Conservation (phyloP, 2,797 vertebrate species). For the Poecilia wingei region DNA sequence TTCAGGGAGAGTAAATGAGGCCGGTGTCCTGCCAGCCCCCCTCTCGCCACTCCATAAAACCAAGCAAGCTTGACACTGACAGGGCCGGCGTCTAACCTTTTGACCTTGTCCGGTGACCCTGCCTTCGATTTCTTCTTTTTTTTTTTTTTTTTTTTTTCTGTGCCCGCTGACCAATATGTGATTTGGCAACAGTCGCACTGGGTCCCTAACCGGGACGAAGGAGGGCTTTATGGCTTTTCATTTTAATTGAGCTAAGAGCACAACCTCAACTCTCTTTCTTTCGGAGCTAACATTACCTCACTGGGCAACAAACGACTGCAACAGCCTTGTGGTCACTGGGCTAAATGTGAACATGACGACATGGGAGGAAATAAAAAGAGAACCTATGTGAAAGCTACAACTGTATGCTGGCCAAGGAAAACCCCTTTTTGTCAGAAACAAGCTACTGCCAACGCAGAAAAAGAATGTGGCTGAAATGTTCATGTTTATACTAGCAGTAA, state of each 20-base stretch:
- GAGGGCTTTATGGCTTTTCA: constrained; percentile 87
- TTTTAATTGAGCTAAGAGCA: constrained; percentile 85
- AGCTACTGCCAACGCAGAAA: constrained; percentile 29
- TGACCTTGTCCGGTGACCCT: constrained; percentile 85
- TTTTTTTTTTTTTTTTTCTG: constrained; percentile 74
- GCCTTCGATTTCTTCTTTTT: constrained; percentile 79
- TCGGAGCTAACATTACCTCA: constrained; percentile 72
- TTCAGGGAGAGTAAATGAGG: constrained; percentile 63
- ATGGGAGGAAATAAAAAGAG: constrained; percentile 55
- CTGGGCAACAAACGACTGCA: constrained; percentile 59
- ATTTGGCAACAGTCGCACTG: constrained; percentile 76
- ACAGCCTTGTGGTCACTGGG: constrained; percentile 62
- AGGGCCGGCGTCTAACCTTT: constrained; percentile 82
- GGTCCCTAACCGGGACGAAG: constrained; percentile 79
- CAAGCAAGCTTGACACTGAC: constrained; percentile 79
- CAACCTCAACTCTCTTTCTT: constrained; percentile 61
- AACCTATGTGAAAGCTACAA: constrained; percentile 48
- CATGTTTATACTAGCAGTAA: constrained; percentile 31
- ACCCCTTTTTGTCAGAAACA: constrained; percentile 28
- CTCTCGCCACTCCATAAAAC: constrained; percentile 76
- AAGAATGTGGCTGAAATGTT: constrained; percentile 18
- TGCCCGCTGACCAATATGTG: constrained; percentile 85
- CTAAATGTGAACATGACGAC: constrained; percentile 67
- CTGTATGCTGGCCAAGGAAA: constrained; percentile 35
- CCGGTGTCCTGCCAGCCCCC: constrained; percentile 59